Evolutionary conservation across 2,888 invertebrate species (phyloP).

Genomic region (Selenia dentaria): DNA sequence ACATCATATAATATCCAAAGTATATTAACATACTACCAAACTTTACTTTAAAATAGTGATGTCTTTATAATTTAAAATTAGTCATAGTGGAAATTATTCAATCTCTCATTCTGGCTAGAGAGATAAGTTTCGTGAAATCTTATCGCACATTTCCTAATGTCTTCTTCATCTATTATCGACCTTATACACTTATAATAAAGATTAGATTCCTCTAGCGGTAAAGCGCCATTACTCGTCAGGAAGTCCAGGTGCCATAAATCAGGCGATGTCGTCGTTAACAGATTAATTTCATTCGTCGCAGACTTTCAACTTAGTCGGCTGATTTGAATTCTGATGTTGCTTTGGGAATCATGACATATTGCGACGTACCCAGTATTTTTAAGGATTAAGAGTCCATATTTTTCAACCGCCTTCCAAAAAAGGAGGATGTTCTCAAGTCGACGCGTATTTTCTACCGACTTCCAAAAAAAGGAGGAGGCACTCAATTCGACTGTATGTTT

Average conservation of each 20-base stretch:
- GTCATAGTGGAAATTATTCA: slow-evolving; percentile 5
- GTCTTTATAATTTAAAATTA: neutral
- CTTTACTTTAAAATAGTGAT: neutral
- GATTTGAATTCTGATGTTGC: slow-evolving; percentile 3
- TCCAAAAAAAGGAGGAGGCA: no score
- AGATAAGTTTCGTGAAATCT: slow-evolving; percentile 5
- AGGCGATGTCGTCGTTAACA: slow-evolving; percentile 26
- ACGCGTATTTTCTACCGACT: no score
- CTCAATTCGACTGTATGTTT: no score
- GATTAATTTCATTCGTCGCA: slow-evolving; percentile 34
- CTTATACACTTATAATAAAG: neutral
- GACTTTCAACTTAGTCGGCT: slow-evolving; percentile 41
- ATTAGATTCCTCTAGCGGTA: neutral
- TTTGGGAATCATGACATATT: neutral
- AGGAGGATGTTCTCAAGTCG: no score
- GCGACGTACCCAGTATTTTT: neutral
- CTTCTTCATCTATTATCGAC: neutral
- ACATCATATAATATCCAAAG: no score
- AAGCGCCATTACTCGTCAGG: slow-evolving; percentile 21
- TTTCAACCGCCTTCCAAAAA: no score
- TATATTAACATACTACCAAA: no score
- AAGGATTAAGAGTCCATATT: no score
- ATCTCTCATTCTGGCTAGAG: slow-evolving; percentile 1
- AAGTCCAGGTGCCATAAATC: slow-evolving; percentile 48
- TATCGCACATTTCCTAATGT: slow-evolving; percentile 5